These are phyloP conservation scores for Galago senegalensis DNA, from an alignment of 2,797 vertebrate species.

Conservation along the genomic window DNA sequence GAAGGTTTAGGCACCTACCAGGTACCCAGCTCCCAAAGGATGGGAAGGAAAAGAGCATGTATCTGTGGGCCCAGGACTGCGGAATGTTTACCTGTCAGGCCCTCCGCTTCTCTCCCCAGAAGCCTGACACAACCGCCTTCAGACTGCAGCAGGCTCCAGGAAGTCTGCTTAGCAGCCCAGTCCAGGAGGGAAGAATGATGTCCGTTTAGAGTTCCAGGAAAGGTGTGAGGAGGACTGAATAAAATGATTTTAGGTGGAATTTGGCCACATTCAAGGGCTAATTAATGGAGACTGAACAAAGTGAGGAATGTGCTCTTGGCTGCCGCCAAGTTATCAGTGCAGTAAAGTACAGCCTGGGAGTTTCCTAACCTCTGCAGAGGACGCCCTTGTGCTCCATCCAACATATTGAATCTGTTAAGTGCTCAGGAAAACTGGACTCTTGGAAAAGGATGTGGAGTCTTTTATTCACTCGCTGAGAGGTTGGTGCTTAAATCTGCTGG, in stretches of 20 bases:
- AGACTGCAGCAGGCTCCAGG: constrained; percentile 11
- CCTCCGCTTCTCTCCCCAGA: constrained; percentile 43
- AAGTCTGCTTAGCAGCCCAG: not conserved
- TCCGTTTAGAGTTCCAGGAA: constrained; percentile 74
- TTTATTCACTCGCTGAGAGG: constrained; percentile 49
- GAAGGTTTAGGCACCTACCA: not conserved
- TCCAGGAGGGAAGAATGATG: constrained; percentile 64
- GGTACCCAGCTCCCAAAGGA: constrained; percentile 7
- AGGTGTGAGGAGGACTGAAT: constrained; percentile 50
- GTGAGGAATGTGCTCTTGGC: constrained; percentile 72
- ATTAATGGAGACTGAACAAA: constrained; percentile 75
- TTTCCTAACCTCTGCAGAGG: constrained; percentile 43
- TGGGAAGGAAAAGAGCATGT: not conserved
- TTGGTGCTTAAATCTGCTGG: not conserved
- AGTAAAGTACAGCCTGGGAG: not conserved
- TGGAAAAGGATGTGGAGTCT: constrained; percentile 19
- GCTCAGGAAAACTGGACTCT: constrained; percentile 34
- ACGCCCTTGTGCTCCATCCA: not conserved
- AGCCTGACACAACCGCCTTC: constrained; percentile 10
- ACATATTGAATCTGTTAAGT: constrained; percentile 55
- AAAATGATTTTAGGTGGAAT: constrained; percentile 77
- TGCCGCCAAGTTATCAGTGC: constrained; percentile 13
- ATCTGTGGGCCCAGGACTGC: not conserved
- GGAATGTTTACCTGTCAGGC: constrained; percentile 34
- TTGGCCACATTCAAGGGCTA: constrained; percentile 70